A percentile compares a stretch with the other conserved stretches of the same genome.
phyloP scores from a whole-genome alignment of 2,888 invertebrate genomes.

The Endotricha flammealis region DNA sequence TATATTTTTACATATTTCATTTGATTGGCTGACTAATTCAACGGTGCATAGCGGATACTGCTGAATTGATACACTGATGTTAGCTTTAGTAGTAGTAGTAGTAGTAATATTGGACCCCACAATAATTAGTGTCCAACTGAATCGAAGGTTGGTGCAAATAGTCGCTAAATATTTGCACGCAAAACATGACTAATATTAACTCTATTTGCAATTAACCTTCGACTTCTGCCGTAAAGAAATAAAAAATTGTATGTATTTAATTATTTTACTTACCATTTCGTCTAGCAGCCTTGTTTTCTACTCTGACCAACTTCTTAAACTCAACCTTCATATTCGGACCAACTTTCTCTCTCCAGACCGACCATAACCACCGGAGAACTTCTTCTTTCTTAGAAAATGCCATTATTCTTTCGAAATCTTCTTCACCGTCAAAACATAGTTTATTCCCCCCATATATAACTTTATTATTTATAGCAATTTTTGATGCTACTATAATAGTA shows the following conservation, averaged over 20 bases:
- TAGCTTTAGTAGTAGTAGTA: too few species aligned
- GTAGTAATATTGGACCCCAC: too few species aligned
- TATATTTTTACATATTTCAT: too few species aligned
- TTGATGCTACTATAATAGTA: conserved; percentile 23
- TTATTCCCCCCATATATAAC: conserved; percentile 15
- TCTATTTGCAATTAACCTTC: too few species aligned
- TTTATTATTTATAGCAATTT: conserved; percentile 22
- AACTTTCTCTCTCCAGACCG: conserved; percentile 81
- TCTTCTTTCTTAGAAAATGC: conserved; percentile 57
- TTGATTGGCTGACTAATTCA: too few species aligned
- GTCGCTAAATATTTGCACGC: too few species aligned
- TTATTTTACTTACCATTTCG: conserved; percentile 75
- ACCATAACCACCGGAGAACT: conserved; percentile 81
- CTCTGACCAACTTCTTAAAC: conserved; percentile 70
- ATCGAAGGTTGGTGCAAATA: too few species aligned
- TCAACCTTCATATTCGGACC: conserved; percentile 75
- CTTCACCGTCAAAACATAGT: conserved; percentile 80
- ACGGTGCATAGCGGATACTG: too few species aligned
- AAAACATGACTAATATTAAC: too few species aligned
- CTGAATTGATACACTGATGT: too few species aligned
- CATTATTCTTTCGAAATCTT: conserved; percentile 80
- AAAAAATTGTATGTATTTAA: not conserved
- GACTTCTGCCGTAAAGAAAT: too few species aligned
- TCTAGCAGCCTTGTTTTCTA: conserved; percentile 81
- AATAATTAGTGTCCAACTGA: too few species aligned